Base-by-base conservation (phyloP, 2,113 vertebrate species). In the Cyprinodon variegatus region DNA sequence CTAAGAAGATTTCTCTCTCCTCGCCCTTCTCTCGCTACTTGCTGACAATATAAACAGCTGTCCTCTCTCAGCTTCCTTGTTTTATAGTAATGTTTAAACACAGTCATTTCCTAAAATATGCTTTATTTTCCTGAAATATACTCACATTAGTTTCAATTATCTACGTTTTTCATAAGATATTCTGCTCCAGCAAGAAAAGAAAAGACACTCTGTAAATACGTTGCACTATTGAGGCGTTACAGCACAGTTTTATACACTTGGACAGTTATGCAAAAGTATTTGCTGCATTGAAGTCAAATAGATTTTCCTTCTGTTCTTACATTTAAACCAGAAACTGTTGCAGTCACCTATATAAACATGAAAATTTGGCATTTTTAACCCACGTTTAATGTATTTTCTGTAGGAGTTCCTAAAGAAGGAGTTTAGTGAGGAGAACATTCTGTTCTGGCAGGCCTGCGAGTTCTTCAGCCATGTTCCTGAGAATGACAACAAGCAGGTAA, bases 401-500 rank as follows among this genome's bases (percentile, higher is more conserved):
- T 81, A 99, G 98, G 98, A 99, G 69, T 99, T 99, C 87, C 93
- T 99, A 2, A 96, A 98, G 90, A 99, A 98, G 74, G 98, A 99
- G 81, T 99, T 99, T 88, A 99, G 98, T 5, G 98, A 99, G 92
- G 98, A 99, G 89, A 99, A 99, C 79, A 98, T 99, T 85, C 84
- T 99, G 65, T 99, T 99, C 93, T 99, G 97, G 98, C 97, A 99
- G 84, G 96, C 97, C n/a, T 99, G 98, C 82, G 97, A 99, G 91
- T 95, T 94, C 87, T 98, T 99, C 87, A 96, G 93, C 78, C 96
- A 97, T 85, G 95, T 99, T 67, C 96, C 96, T 15, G 95, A 96
- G 70, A 96, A 96, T 74, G 97, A 99, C 93, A 97, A 96, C 79
- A 97, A 97, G 74, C 97, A 98, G 95, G 97, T 98, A 90, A 57